These are phyloP conservation scores for Ephestia elutella DNA, from an alignment of 1,140 invertebrate genomes.

Conservation along the genomic window DNA sequence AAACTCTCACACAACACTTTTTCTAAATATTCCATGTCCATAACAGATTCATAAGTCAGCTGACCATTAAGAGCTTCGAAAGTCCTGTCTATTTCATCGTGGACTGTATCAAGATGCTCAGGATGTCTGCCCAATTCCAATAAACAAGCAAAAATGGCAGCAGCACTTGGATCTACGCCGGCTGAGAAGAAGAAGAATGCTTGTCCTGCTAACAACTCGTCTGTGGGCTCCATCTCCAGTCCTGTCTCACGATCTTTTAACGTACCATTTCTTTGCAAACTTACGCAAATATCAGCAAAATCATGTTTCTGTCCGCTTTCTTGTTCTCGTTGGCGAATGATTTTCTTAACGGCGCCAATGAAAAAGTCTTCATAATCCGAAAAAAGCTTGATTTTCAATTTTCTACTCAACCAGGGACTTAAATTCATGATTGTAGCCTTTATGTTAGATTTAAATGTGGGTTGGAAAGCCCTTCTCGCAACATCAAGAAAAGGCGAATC, in stretches of 20 bases:
- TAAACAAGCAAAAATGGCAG: conserved; percentile 48
- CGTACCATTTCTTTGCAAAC: conserved; percentile 30
- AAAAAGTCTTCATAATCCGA: conserved; percentile 36
- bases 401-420: conserved; percentile 18
- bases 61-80: conserved; percentile 38
- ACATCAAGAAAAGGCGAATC: conserved; percentile 36
- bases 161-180: conserved; percentile 73
- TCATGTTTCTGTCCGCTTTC: conserved; percentile 27
- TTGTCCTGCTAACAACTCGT: conserved; percentile 69
- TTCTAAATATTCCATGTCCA: conserved; percentile 68
- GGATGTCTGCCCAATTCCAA: conserved; percentile 55
- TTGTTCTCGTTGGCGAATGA: conserved; percentile 22
- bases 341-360: conserved; percentile 28
- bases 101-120: conserved; percentile 56
- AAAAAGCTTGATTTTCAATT: conserved; percentile 30
- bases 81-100: conserved; percentile 56
- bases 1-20: conserved; percentile 61
- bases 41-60: conserved; percentile 56
- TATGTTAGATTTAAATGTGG: conserved; percentile 18
- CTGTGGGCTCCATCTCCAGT: conserved; percentile 37
- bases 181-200: conserved; percentile 74
- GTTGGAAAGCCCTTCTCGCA: conserved; percentile 18
- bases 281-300: conserved; percentile 37
- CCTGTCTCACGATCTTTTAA: conserved; percentile 28
- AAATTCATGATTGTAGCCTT: conserved; percentile 24